Conservation (phyloP, 92 coral and sea anemone species). For the Porites divaricata region DNA sequence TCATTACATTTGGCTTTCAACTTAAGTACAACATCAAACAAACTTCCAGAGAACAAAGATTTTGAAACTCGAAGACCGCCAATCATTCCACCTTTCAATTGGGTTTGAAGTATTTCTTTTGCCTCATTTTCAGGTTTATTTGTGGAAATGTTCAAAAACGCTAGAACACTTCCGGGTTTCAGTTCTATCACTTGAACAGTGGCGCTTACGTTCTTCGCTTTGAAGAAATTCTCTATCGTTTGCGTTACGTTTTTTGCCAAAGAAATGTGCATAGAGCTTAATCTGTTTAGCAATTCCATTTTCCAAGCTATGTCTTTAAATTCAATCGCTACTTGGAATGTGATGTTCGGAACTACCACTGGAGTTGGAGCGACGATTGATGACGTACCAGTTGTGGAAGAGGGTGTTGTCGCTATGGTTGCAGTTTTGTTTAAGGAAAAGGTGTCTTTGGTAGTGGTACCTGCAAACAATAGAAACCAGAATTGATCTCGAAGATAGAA, state of each 20-base stretch:
- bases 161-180: slow-evolving; percentile 44
- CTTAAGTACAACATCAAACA: slow-evolving; percentile 30
- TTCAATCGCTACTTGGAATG: slow-evolving; percentile 23
- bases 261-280: background rate
- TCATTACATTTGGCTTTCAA: slow-evolving; percentile 10
- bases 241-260: background rate
- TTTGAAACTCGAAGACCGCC: slow-evolving; percentile 2
- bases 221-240: slow-evolving; percentile 6
- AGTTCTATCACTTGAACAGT: slow-evolving; percentile 17
- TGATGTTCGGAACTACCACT: background rate
- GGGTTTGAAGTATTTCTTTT: background rate
- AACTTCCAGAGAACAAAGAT: slow-evolving; percentile 32
- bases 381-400: slow-evolving; percentile 2
- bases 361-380: background rate
- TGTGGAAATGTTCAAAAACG: slow-evolving; percentile 15
- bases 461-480: background rate
- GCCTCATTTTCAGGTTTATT: background rate
- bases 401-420: slow-evolving; percentile 3
- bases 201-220: background rate
- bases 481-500: too few relatives aligned
- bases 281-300: slow-evolving; percentile 6
- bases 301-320: slow-evolving; percentile 23
- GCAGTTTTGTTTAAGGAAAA: background rate
- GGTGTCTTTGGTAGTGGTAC: background rate
- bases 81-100: slow-evolving; percentile 14